These are phyloP conservation scores for Phalacrocorax carbo DNA, from an alignment of 2,113 vertebrate species.

Conservation along the genomic window DNA sequence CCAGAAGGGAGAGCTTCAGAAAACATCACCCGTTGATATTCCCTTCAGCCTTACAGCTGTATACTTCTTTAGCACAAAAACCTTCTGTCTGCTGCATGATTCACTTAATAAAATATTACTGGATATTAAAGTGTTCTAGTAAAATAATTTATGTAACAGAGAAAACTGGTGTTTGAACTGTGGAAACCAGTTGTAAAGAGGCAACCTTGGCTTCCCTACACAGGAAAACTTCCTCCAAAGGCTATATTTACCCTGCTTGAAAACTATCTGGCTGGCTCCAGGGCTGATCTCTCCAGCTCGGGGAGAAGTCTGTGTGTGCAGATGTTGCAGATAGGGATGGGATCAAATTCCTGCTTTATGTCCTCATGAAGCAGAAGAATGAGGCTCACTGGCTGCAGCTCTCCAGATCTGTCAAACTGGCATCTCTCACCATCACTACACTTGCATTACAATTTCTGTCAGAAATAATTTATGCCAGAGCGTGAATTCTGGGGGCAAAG, in stretches of 20 bases:
- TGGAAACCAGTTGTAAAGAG: constrained; percentile 62
- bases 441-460: not conserved
- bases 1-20: constrained; percentile 12
- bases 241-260: constrained; percentile 60
- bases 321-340: constrained; percentile 57
- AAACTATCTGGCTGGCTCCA: constrained; percentile 42
- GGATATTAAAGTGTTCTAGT: constrained; percentile 60
- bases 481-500: not conserved
- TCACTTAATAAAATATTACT: constrained; percentile 62
- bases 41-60: constrained; percentile 29
- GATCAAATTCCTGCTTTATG: constrained; percentile 18
- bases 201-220: constrained; percentile 49
- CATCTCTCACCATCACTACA: not conserved
- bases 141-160: constrained; percentile 65
- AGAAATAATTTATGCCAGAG: not conserved
- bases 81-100: constrained; percentile 43
- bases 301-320: constrained; percentile 37
- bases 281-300: not conserved
- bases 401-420: not conserved
- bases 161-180: constrained; percentile 56
- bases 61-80: constrained; percentile 35
- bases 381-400: not conserved
- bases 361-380: constrained; percentile 22
- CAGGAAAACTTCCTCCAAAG: constrained; percentile 58
- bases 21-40: not conserved